phyloP scores from a whole-genome alignment of 2,797 vertebrate genomes.

The Trichosurus vulpecula region DNA sequence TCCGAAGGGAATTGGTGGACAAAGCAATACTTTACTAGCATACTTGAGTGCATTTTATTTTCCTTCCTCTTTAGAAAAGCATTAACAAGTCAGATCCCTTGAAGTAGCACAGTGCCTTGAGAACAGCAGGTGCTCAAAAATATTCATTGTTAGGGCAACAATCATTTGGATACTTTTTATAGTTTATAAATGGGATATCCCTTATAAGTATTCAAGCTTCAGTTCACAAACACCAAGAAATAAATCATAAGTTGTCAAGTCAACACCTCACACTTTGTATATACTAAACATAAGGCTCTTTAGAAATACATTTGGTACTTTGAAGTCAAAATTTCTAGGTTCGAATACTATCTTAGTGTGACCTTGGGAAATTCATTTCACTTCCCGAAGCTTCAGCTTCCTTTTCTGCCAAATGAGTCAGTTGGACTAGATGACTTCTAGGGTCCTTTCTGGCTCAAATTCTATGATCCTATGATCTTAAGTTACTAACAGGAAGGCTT shows the following conservation, averaged over 20 bases:
- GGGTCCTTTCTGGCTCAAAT: not conserved
- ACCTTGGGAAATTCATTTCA: not conserved
- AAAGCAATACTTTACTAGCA: not conserved
- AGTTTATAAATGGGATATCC: not conserved
- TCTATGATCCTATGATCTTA: not conserved
- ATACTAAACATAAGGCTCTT: not conserved
- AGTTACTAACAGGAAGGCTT: not conserved
- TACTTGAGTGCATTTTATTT: not conserved
- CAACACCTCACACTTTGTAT: not conserved
- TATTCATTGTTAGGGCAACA: not conserved
- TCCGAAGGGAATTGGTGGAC: constrained; percentile 1
- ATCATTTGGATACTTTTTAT: not conserved
- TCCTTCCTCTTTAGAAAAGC: constrained; percentile 5
- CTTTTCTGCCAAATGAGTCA: not conserved
- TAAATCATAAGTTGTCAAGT: not conserved
- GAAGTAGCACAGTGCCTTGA: not conserved
- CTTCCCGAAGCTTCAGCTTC: not conserved
- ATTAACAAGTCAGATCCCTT: not conserved
- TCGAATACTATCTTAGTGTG: not conserved
- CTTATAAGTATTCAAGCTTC: not conserved
- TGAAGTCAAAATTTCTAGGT: not conserved
- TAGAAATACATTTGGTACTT: not conserved
- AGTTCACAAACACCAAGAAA: not conserved
- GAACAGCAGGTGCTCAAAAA: not conserved
- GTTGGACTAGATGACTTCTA: not conserved